These are phyloP conservation scores for Apodemia zela DNA, from an alignment of 2,888 invertebrate genomes.

Conservation along the genomic window DNA sequence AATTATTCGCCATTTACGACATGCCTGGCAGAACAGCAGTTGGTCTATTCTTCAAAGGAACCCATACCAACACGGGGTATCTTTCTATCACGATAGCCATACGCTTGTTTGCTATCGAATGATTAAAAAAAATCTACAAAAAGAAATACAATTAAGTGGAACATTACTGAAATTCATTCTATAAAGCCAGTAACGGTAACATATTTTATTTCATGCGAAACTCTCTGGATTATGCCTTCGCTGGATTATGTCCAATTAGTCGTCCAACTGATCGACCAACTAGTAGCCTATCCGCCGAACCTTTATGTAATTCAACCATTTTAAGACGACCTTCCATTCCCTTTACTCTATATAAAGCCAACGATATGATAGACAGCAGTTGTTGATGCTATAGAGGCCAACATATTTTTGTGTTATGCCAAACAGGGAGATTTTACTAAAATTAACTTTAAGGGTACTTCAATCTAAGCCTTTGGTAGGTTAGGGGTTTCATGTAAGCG, in stretches of 20 bases:
- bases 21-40: no score
- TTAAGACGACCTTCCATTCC: slow-evolving; percentile 41
- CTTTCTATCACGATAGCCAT: no score
- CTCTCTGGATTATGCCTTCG: slow-evolving; percentile 53
- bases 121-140: background rate
- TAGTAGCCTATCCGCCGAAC: slow-evolving; percentile 37
- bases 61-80: no score
- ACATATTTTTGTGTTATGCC: slow-evolving; percentile 40
- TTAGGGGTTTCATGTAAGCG: slow-evolving; percentile 58
- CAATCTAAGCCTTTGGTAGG: slow-evolving; percentile 66
- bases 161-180: slow-evolving; percentile 42
- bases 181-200: slow-evolving; percentile 46
- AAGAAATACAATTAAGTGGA: slow-evolving; percentile 27
- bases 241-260: slow-evolving; percentile 45
- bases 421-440: slow-evolving; percentile 73
- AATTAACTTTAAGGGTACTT: slow-evolving; percentile 73
- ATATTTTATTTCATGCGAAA: slow-evolving; percentile 68
- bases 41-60: no score
- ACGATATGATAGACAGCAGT: slow-evolving; percentile 28
- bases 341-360: slow-evolving; percentile 29
- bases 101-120: no score
- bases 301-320: slow-evolving; percentile 43
- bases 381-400: slow-evolving; percentile 31
- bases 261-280: slow-evolving; percentile 41
- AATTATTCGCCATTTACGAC: no score